These are phyloP conservation scores for Marasmarcha lunaedactyla DNA, from an alignment of 2,888 invertebrate genomes.

Conservation along the genomic window DNA sequence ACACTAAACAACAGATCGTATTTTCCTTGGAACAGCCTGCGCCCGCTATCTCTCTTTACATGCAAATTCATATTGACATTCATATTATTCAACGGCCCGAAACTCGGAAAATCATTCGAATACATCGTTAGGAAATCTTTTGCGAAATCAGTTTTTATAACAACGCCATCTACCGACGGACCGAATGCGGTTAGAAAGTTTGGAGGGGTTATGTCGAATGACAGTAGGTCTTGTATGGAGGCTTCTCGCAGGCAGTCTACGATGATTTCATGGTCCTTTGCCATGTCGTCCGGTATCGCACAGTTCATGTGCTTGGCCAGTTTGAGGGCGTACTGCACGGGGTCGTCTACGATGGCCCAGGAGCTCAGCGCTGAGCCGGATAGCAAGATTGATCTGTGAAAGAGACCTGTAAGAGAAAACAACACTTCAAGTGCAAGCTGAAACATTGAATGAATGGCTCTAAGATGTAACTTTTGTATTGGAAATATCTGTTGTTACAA, in stretches of 20 bases:
- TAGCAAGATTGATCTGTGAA: slow-evolving; percentile 87
- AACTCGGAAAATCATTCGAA: slow-evolving; percentile 73
- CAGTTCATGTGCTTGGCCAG: slow-evolving; percentile 86
- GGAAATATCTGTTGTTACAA: too few relatives aligned
- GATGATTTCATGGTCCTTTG: slow-evolving; percentile 84
- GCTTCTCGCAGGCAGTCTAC: slow-evolving; percentile 87
- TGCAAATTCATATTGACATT: slow-evolving; percentile 65
- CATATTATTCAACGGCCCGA: slow-evolving; percentile 70
- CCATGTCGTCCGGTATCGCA: slow-evolving; percentile 82
- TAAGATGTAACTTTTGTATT: too few relatives aligned
- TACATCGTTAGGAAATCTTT: slow-evolving; percentile 82
- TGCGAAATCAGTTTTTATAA: slow-evolving; percentile 89
- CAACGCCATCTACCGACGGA: slow-evolving; percentile 94
- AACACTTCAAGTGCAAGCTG: background rate
- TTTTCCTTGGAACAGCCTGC: slow-evolving; percentile 71
- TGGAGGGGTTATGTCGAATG: slow-evolving; percentile 82
- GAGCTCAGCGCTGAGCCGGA: slow-evolving; percentile 91
- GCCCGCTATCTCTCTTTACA: slow-evolving; percentile 72
- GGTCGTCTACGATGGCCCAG: slow-evolving; percentile 91
- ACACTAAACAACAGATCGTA: slow-evolving; percentile 93
- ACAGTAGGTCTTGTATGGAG: slow-evolving; percentile 78
- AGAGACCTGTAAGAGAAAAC: slow-evolving; percentile 75
- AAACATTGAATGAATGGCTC: too few relatives aligned
- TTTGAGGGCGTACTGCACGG: slow-evolving; percentile 83
- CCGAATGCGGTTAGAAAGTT: slow-evolving; percentile 90